Base-by-base conservation (phyloP, 2,888 invertebrate species). In the Exocentrus adspersus region DNA sequence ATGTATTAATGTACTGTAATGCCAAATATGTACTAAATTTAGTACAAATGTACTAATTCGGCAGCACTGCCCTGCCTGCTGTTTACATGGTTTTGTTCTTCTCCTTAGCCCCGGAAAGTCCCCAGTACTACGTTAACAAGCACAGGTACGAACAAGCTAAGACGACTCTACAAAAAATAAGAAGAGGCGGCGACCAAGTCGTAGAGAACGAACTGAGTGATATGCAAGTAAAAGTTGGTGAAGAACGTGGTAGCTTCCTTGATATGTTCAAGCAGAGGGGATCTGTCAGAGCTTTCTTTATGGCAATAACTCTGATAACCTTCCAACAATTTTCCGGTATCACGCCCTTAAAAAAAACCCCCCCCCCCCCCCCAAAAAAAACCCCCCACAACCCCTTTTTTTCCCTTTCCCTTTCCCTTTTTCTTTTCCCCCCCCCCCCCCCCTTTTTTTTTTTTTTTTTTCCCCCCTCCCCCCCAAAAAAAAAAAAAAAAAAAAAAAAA, bases 291-390 rank as follows among this genome's bases (percentile, higher is more conserved):
- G 93, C 93, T 0, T 86, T 94, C 75, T 86, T 92, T 70, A 87
- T 91, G 52, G 90, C 90, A 0, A 88, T 89, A 68, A 88, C 89
- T 3, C 84, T 95, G 61, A 90, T 93, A 43, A 83, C 88, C 69
- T 91, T 94, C 82, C 95, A 96, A 78, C 95, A 96, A 81, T 85
- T 94, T 68, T 89, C 89, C 0, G 93, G 93, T 0, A 91, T 93
- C 77, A 93, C n/a, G n/a, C n/a, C n/a, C n/a, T n/a, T n/a, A n/a
- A n/a, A n/a, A n/a, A n/a, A n/a, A n/a, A n/a, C n/a, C n/a, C n/a
- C n/a, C n/a, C n/a, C n/a, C n/a, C n/a, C n/a, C n/a, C n/a, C n/a
- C n/a, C n/a, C n/a, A n/a, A n/a, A n/a, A n/a, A n/a, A n/a, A n/a
- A n/a, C n/a, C n/a, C n/a, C n/a, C n/a, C n/a, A n/a, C n/a, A n/a